Evolutionary conservation across 2,113 vertebrate species (phyloP), one percentile per base, ranked within the genome.

Genomic region (Castor canadensis): DNA sequence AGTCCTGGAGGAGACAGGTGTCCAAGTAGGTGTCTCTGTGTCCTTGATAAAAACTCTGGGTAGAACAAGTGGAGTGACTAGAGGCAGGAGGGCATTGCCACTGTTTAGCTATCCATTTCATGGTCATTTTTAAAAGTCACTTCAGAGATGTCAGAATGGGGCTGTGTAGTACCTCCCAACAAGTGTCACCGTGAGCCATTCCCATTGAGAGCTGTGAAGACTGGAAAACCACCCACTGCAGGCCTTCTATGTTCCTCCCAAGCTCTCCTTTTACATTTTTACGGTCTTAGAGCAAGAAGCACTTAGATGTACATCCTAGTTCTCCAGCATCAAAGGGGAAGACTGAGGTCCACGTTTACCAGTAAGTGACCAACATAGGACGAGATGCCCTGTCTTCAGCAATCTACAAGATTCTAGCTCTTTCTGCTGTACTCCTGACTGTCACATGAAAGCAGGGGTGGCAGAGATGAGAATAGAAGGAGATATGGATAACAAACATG

Each of bases 201-300:
- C 30, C 40, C 47, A 26, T 45, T 28, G 15, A 35, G 16, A 81
- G 28, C 54, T 45, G 58, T 32, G 12, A 84, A 62, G 13, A 26
- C 1, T 66, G 0, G 0, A 1, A 69, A 56, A 60, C 7, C 30
- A 54, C 4, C 32, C 2, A 11, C 15, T 28, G 9, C 11, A 49
- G 26, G 49, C 16, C 45, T 75, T 45, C 81, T 24, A 11, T 30
- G 24, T 58, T 77, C 38, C 1, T 32, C 4, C 28, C 47, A 69
- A 30, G 1, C 5, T 9, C 32, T 32, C 12, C 38, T 54, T 67
- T 32, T 28, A 58, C 12, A 3, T 8, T 40, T 71, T 40, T 45
- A 64, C 69, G 43, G 28, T 54, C 38, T 75, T 26, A 54, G 45
- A 87, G 76, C n/a, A 62, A 49, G 24, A 87, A 9, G 58, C 3